phyloP scores from a whole-genome alignment of 2,113 vertebrate species.

The Zootoca vivipara region DNA sequence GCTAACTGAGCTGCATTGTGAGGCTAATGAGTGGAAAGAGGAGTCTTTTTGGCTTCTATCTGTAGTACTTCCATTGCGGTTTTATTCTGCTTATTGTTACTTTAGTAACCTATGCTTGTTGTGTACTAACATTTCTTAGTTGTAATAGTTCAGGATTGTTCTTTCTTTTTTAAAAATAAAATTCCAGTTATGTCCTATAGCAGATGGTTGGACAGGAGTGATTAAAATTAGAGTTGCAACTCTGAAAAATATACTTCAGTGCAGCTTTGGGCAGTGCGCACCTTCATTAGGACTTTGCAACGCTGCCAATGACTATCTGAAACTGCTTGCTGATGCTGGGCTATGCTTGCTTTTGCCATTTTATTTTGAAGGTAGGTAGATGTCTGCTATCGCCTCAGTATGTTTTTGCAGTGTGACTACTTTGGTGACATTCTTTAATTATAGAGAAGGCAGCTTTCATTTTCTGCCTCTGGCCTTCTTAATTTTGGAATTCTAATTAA shows the following conservation, averaged over 20 bases:
- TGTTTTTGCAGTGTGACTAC: slow-evolving; percentile 34
- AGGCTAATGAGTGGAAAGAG: neutral
- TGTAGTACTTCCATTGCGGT: neutral
- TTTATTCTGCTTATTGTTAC: neutral
- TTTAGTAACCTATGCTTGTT: neutral
- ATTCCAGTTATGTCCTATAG: neutral
- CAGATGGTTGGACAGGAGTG: neutral
- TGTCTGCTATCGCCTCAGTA: slow-evolving; percentile 23
- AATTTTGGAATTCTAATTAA: slow-evolving; percentile 31
- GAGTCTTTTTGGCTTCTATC: neutral
- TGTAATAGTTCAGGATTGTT: neutral
- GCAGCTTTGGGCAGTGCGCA: neutral
- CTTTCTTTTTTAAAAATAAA: neutral
- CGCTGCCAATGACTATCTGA: neutral
- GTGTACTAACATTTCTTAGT: neutral
- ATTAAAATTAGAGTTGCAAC: neutral
- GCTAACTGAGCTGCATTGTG: neutral
- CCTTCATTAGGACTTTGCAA: neutral
- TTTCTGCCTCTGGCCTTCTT: slow-evolving; percentile 6
- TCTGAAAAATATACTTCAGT: neutral
- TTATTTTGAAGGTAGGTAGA: neutral
- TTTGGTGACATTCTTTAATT: slow-evolving; percentile 38
- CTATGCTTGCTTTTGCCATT: neutral
- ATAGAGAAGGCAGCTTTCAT: slow-evolving; percentile 3
- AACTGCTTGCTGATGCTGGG: neutral